These are phyloP conservation scores for Synergus laeviventris DNA, from an alignment of 2,888 invertebrate genomes.

Conservation along the genomic window DNA sequence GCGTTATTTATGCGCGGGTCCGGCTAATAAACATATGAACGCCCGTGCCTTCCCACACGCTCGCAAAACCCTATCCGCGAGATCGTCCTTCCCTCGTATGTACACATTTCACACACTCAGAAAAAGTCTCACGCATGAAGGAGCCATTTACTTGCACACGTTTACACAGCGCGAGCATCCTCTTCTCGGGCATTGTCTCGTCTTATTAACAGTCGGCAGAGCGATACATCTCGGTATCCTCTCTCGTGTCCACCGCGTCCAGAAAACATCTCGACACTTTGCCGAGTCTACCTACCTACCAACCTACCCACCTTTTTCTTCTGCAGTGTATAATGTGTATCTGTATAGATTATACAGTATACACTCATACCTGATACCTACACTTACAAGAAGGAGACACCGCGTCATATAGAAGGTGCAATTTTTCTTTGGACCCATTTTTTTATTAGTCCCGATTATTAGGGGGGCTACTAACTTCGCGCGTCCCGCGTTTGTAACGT, in stretches of 20 bases:
- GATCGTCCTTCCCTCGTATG: constrained; percentile 45
- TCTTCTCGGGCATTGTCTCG: constrained; percentile 71
- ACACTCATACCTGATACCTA: constrained; percentile 26
- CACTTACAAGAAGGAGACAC: constrained; percentile 52
- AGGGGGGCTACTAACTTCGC: constrained; percentile 33
- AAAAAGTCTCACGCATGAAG: constrained; percentile 50
- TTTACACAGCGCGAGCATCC: constrained; percentile 46
- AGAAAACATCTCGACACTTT: constrained; percentile 60
- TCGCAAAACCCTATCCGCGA: constrained; percentile 47
- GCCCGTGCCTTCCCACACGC: constrained; percentile 69
- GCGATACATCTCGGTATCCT: constrained; percentile 65
- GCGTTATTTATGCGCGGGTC: constrained; percentile 75
- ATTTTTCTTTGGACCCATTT: constrained; percentile 26
- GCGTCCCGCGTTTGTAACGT: constrained; percentile 30
- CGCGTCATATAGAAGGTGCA: constrained; percentile 54
- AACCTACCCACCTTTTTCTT: constrained; percentile 22
- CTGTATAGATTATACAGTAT: constrained; percentile 28
- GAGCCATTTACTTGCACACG: constrained; percentile 47
- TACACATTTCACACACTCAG: constrained; percentile 43
- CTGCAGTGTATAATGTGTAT: constrained; percentile 6
- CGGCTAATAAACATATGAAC: constrained; percentile 76
- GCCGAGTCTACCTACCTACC: constrained; percentile 26
- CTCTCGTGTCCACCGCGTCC: constrained; percentile 38
- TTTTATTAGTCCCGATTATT: constrained; percentile 24
- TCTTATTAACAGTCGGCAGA: constrained; percentile 73